Evolutionary conservation across 2,113 vertebrate genomes (phyloP).

Genomic region (Serilophus lunatus): DNA sequence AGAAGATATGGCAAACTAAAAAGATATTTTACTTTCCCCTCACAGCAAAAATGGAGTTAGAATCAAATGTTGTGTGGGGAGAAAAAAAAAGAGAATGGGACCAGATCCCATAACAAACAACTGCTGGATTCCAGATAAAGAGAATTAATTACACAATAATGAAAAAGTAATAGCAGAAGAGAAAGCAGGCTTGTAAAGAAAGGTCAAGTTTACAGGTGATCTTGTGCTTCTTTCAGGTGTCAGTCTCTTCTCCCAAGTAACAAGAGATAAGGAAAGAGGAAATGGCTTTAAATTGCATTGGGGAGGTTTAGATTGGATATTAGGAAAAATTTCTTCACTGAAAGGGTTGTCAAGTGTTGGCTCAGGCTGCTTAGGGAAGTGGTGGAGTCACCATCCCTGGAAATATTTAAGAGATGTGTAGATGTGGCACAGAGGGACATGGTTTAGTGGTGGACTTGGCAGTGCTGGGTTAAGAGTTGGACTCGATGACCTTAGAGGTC

Average conservation of each 20-base stretch:
- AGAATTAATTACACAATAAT: background rate
- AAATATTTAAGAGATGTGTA: background rate
- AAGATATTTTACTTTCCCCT: background rate
- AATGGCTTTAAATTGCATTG: background rate
- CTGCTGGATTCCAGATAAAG: background rate
- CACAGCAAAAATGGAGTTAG: background rate
- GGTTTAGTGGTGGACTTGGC: background rate
- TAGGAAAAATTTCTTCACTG: background rate
- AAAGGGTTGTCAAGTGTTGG: background rate
- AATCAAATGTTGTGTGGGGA: background rate
- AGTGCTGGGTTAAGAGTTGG: background rate
- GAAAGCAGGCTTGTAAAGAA: background rate
- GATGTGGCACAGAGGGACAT: background rate
- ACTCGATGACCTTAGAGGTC: background rate
- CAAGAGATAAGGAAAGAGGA: background rate
- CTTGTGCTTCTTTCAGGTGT: background rate
- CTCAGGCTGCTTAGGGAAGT: background rate
- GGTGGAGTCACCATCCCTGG: background rate
- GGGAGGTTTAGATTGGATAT: background rate
- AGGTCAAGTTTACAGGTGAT: background rate
- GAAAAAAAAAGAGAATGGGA: background rate
- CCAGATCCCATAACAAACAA: background rate
- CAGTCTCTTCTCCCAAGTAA: background rate
- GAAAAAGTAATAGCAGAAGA: background rate
- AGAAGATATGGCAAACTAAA: background rate